phyloP scores from a whole-genome alignment of 2,888 invertebrate genomes.

The Tetragonisca angustula region DNA sequence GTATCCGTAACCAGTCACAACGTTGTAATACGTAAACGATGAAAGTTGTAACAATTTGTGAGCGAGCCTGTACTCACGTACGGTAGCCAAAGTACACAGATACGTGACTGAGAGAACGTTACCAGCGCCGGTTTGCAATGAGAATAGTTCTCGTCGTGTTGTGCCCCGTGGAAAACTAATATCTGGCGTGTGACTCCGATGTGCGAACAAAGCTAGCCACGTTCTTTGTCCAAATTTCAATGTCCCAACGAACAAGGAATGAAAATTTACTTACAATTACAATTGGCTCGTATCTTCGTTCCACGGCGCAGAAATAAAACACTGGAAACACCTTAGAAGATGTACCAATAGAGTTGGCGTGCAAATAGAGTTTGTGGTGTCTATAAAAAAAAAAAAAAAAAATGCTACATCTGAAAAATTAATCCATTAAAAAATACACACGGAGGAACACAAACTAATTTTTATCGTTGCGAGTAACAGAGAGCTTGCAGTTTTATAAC shows the following conservation, averaged over 20 bases:
- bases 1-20: no score
- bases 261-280: no score
- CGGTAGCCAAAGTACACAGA: constrained; percentile 14
- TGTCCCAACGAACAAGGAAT: neutral
- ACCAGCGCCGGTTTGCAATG: constrained; percentile 19
- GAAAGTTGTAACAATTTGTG: constrained; percentile 8
- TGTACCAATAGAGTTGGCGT: no score
- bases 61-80: constrained; percentile 15
- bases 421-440: no score
- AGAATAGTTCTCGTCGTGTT: constrained; percentile 28
- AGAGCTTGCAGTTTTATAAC: neutral
- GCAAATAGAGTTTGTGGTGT: no score
- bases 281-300: no score
- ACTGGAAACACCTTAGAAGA: no score
- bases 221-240: constrained; percentile 28
- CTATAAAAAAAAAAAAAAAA: no score
- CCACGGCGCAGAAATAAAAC: no score
- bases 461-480: neutral
- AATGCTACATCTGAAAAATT: no score
- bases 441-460: no score
- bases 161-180: constrained; percentile 34
- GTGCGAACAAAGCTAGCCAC: constrained; percentile 18
- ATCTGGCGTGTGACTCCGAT: constrained; percentile 25
- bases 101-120: constrained; percentile 40
- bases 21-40: neutral